These are phyloP conservation scores for Coecobrya sp. DNA, from an alignment of 2,888 invertebrate species.

Conservation along the genomic window DNA sequence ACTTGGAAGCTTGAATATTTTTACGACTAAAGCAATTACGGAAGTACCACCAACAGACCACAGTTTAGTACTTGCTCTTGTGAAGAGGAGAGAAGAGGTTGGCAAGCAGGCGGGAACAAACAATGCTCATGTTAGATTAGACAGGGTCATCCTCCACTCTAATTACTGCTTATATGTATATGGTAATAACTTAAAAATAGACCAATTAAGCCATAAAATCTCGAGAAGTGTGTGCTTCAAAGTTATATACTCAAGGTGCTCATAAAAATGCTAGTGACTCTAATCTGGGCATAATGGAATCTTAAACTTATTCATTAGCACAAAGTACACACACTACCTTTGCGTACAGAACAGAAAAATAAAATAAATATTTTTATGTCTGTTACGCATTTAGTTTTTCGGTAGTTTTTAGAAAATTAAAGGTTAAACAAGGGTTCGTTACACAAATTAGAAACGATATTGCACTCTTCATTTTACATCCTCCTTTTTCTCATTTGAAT, in stretches of 20 bases:
- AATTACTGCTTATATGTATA: slow-evolving; percentile 59
- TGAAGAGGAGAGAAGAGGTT: background rate
- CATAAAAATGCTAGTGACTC: slow-evolving; percentile 48
- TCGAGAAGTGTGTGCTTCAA: slow-evolving; percentile 7
- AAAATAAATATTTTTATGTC: no score
- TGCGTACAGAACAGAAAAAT: no score
- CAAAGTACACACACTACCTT: background rate
- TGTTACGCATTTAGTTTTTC: no score
- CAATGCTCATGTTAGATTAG: slow-evolving; percentile 2
- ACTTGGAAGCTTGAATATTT: slow-evolving; percentile 1
- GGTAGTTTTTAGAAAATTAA: no score
- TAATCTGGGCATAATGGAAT: slow-evolving; percentile 46
- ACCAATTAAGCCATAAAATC: slow-evolving; percentile 68
- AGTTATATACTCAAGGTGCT: slow-evolving; percentile 32
- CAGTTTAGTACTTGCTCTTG: background rate
- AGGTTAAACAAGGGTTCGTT: no score
- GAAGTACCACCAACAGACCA: background rate
- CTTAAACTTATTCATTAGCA: slow-evolving; percentile 45
- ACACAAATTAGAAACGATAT: no score
- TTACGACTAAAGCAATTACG: slow-evolving; percentile 32
- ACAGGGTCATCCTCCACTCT: slow-evolving; percentile 11
- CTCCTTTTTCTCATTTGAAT: no score
- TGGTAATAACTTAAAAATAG: slow-evolving; percentile 65
- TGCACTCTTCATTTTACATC: no score
- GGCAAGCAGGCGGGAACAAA: background rate